Evolutionary conservation across 2,888 invertebrate genomes (phyloP), one percentile per base, ranked within the genome.

Genomic region (Cerastis leucographa): DNA sequence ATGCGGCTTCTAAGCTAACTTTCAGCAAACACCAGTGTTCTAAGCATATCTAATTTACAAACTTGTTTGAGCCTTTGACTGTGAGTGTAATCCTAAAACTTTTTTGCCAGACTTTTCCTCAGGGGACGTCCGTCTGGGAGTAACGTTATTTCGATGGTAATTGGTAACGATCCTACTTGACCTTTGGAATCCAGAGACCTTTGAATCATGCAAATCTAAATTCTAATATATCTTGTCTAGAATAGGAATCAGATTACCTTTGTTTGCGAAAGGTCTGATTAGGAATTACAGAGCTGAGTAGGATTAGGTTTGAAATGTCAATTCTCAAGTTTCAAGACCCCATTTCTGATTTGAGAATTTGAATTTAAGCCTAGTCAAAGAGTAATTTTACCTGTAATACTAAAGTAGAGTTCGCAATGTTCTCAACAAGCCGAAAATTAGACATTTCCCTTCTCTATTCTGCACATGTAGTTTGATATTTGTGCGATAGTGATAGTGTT

Each of bases 61-160:
- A 72, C 49, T 14, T 75, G 46, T 29, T n/a, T 42, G 29, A 9
- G 29, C 11, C 3, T 65, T 44, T 40, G 12, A 19, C 44, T 54
- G 19, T 19, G 12, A 11, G 19, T 40, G 11, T 12, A 40, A 17
- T 19, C 11, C 2, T 22, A 61, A 19, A 80, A 35, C 19, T 35
- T 69, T 49, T 69, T 72, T 51, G 9, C 65, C n/a, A 56, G 40
- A 29, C 7, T 62, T 66, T 40, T 35, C 56, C 65, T 67, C 35
- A 25, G 29, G 40, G 54, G 54, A 76, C 46, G 74, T 25, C 65
- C 25, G 69, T 74, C 73, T 73, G 73, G 25, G 56, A 78, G 69
- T 81, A 74, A 85, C 56, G 67, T 62, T 3, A 77, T 82, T 76
- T 74, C 65, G n/a, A 79, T 74, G 64, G 80, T 80, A 78, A 85